A percentile compares a stretch with the other conserved stretches of the same genome.
These are phyloP conservation scores for Lacanobia oleracea DNA, from an alignment of 2,888 invertebrate genomes.

Conservation along the genomic window DNA sequence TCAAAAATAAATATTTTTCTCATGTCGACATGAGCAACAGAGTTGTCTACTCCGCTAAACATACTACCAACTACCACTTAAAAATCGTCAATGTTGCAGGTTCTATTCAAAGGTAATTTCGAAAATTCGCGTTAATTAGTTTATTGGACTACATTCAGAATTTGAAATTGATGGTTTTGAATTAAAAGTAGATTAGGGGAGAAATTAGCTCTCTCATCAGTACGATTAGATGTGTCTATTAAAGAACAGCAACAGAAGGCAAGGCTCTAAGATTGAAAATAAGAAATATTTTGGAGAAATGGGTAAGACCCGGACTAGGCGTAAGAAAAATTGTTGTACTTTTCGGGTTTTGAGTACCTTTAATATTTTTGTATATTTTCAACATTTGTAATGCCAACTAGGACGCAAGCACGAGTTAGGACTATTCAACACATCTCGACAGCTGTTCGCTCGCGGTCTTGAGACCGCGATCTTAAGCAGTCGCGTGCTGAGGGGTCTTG, in stretches of 20 bases:
- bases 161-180: slow-evolving; percentile 21
- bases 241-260: slow-evolving; percentile 49
- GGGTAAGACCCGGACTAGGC: slow-evolving; percentile 19
- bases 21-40: not conserved
- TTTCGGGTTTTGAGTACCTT: slow-evolving; percentile 21
- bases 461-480: slow-evolving; percentile 17
- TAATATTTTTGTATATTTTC: slow-evolving; percentile 28
- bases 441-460: slow-evolving; percentile 4
- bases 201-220: slow-evolving; percentile 37
- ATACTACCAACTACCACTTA: not conserved
- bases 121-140: not conserved
- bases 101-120: not conserved
- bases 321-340: slow-evolving; percentile 9
- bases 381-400: slow-evolving; percentile 28
- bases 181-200: slow-evolving; percentile 31
- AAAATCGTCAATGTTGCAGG: not conserved
- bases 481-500: slow-evolving; percentile 15
- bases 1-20: not conserved
- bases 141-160: slow-evolving; percentile 27
- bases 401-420: slow-evolving; percentile 5
- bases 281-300: not conserved
- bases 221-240: slow-evolving; percentile 38
- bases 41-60: not conserved
- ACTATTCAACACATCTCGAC: slow-evolving; percentile 22
- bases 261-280: slow-evolving; percentile 49